Base-by-base conservation (phyloP, 2,113 vertebrate species). In the Muntiacus reevesi region DNA sequence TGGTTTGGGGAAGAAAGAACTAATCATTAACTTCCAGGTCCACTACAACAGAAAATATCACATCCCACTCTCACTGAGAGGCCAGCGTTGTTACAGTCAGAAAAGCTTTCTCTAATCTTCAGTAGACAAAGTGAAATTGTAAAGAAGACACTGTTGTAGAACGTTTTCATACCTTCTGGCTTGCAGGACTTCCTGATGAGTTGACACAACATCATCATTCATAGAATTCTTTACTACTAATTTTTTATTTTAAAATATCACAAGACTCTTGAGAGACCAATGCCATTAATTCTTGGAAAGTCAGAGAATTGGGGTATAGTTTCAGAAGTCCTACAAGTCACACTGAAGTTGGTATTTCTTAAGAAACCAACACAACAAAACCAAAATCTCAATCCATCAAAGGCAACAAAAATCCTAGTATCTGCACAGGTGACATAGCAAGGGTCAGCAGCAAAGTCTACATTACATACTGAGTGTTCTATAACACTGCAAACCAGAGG, bases 231-330 rank as follows among this genome's bases (percentile, higher is more conserved):
- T 97, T 97, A 96, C 88, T 50, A 96, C 82, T 98, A 96, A 95
- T 97, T 98, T 98, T 97, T 95, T 95, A 98, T 97, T 98, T 97
- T 97, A 98, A 98, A 98, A 97, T 94, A 98, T 83, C 97, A 71
- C 90, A 91, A 4, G 95, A 98, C 98, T 98, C 93, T 96, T 74
- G 60, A 87, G 91, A 98, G 94, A 98, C 97, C 98, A 98, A 98
- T 97, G 95, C 92, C 97, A 98, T 98, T 97, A 98, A 97, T 96
- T 96, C 93, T 89, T 92, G 36, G 94, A 81, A 89, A 92, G 88
- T 60, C 94, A 88, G 89, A 97, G 96, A 92, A 96, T 33, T 81
- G 0, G 30, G 84, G 93, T 54, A 79, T 96, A 96, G 86, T 90
- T 0, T 6, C 88, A 94, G 86, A 95, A 71, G 57, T 90, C 96